Percentiles rank a stretch among this genome's conserved stretches.
Conservation (phyloP, 2,888 invertebrate species). For the Rotaria socialis region DNA sequence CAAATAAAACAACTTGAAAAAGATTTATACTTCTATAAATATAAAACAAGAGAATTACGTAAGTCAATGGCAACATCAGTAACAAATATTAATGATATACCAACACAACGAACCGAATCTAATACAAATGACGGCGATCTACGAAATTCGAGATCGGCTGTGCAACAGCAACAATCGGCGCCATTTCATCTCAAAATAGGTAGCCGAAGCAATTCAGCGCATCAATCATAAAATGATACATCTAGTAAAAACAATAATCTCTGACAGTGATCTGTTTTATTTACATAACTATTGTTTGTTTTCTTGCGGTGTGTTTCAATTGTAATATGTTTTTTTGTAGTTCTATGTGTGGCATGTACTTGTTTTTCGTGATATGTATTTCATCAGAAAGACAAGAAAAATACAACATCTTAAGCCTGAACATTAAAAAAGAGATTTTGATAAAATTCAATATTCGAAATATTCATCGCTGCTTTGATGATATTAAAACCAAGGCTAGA, state of each 20-base stretch:
- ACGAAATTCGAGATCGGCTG: not conserved
- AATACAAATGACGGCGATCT: not conserved
- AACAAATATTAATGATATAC: not conserved
- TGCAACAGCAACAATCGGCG: not conserved
- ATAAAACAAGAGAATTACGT: slow-evolving; percentile 31
- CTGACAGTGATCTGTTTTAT: not conserved
- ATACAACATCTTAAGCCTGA: no score
- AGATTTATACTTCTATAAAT: slow-evolving; percentile 32
- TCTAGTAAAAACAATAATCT: slow-evolving; percentile 6
- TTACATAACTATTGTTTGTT: not conserved
- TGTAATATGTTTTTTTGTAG: not conserved
- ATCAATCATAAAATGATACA: not conserved
- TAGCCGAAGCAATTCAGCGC: not conserved
- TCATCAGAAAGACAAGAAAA: no score
- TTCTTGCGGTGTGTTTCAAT: not conserved
- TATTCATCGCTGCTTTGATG: no score
- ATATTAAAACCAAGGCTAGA: no score
- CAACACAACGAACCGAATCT: not conserved
- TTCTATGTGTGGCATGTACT: not conserved
- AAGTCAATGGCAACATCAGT: not conserved
- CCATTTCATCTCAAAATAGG: not conserved
- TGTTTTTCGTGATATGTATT: not conserved
- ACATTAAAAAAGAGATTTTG: no score
- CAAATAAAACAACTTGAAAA: slow-evolving; percentile 32
- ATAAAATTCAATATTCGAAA: no score